These are phyloP conservation scores for Laticauda laticaudata DNA, from an alignment of 2,113 vertebrate genomes.

Conservation along the genomic window DNA sequence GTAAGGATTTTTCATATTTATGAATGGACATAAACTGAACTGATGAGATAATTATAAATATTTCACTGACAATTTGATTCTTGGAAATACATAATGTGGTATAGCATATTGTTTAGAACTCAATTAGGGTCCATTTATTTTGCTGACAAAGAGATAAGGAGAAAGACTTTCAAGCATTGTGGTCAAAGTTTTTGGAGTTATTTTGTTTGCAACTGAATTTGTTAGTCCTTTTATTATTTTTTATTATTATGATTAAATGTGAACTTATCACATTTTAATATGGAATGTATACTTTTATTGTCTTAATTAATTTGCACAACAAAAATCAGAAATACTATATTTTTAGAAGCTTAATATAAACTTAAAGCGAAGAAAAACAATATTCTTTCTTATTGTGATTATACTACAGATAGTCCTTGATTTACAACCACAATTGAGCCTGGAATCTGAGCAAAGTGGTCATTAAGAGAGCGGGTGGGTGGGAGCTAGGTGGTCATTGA, in stretches of 20 bases:
- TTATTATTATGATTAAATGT: neutral
- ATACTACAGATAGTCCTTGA: neutral
- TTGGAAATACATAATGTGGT: neutral
- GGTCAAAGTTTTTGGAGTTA: neutral
- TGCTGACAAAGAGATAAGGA: neutral
- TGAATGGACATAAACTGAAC: slow-evolving; percentile 1
- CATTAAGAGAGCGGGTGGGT: too few species aligned
- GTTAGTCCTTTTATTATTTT: neutral
- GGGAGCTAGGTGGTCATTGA: too few species aligned
- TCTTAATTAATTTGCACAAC: neutral
- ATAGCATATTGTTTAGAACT: neutral
- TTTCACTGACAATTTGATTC: fast-evolving
- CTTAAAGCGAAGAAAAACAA: neutral
- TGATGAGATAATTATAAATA: neutral
- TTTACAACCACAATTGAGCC: too few species aligned
- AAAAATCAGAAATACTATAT: neutral
- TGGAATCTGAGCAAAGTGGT: too few species aligned
- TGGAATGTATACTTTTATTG: neutral
- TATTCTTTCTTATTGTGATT: neutral
- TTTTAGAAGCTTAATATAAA: neutral
- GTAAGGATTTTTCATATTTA: slow-evolving; percentile 71
- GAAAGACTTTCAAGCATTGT: neutral
- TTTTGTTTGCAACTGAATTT: neutral
- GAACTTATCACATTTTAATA: neutral
- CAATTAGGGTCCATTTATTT: neutral